A percentile compares a stretch with the other conserved stretches of the same genome.
These are phyloP conservation scores for Cetoscarus ocellatus DNA, from an alignment of 2,797 vertebrate genomes.

Conservation along the genomic window DNA sequence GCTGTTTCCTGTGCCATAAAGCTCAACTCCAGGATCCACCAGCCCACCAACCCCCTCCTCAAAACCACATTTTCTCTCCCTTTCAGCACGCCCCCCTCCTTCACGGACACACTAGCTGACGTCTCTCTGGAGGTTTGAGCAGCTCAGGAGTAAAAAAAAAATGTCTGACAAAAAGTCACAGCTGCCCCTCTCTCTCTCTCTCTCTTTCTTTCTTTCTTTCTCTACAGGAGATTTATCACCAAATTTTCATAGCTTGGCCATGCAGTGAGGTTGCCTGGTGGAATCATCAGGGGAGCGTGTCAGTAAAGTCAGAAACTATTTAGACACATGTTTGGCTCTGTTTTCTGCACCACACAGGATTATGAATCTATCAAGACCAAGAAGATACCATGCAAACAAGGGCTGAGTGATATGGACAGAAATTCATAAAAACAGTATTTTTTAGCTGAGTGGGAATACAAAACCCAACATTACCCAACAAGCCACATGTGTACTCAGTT, in stretches of 20 bases:
- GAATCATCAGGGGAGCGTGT: background rate
- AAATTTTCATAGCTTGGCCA: slow-evolving; percentile 35
- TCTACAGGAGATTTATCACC: slow-evolving; percentile 19
- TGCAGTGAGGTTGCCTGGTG: slow-evolving; percentile 14
- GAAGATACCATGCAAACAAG: too few species aligned
- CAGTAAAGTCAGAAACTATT: background rate
- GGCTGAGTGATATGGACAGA: too few species aligned
- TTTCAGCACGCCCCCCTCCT: background rate
- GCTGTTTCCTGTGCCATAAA: slow-evolving; percentile 53
- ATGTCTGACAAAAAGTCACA: slow-evolving; percentile 64
- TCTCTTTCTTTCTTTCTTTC: background rate
- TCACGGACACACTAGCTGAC: slow-evolving; percentile 15
- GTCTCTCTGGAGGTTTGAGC: slow-evolving; percentile 54
- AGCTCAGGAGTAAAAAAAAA: slow-evolving; percentile 29
- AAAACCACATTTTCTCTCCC: slow-evolving; percentile 20
- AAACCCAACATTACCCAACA: too few species aligned
- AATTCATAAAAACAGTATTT: too few species aligned
- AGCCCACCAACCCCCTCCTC: background rate
- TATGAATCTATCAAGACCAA: background rate
- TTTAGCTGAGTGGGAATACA: too few species aligned
- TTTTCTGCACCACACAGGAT: background rate
- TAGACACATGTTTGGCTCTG: background rate
- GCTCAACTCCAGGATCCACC: slow-evolving; percentile 57
- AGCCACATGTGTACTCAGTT: too few species aligned
- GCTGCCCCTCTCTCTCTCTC: slow-evolving; percentile 43